Evolutionary conservation across 1,140 invertebrate species (phyloP), one percentile per base, ranked within the genome.

Genomic region (Oryctes rhinoceros): DNA sequence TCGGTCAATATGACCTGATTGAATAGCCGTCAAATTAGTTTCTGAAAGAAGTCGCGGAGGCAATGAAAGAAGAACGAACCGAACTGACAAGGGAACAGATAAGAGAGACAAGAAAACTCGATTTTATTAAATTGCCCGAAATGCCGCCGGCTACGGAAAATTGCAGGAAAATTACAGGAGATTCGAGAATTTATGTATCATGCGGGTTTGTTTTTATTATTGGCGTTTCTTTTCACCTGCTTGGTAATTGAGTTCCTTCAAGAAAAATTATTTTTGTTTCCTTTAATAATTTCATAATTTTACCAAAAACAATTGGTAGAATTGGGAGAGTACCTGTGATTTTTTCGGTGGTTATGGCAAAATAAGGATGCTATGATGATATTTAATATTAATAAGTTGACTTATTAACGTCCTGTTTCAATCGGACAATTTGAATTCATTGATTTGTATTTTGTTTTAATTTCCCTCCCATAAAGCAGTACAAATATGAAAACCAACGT

Each of bases 61-160:
- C 20, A 24, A 71, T 30, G 35, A 71, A 71, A 71, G 35, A 30
- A 24, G 35, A 71, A 24, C 65, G n/a, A 71, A 11, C 11, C 65
- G 35, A 20, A 20, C 65, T 35, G 65, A 39, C 39, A 39, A 39
- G 39, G 5, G 20, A 30, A 71, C 6, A 15, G 65, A 71, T 24
- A 35, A 24, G 35, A 24, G 65, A 10, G 65, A 71, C 65, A 71
- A 71, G 65, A 71, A 71, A 71, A 71, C 65, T 71, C 6, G 20
- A 71, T 71, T 71, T 24, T 71, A 71, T 71, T 71, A 71, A 59
- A 59, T 71, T 71, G 65, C 65, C 65, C 65, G 20, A 71, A 71
- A 30, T 4, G 65, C 65, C 65, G 65, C n/a, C 35, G 65, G 65
- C n/a, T n/a, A 35, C 4, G 6, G 35, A 37, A 71, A 71, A 30